phyloP scores from a whole-genome alignment of 2,888 invertebrate genomes.

The Acanthosoma haemorrhoidale region DNA sequence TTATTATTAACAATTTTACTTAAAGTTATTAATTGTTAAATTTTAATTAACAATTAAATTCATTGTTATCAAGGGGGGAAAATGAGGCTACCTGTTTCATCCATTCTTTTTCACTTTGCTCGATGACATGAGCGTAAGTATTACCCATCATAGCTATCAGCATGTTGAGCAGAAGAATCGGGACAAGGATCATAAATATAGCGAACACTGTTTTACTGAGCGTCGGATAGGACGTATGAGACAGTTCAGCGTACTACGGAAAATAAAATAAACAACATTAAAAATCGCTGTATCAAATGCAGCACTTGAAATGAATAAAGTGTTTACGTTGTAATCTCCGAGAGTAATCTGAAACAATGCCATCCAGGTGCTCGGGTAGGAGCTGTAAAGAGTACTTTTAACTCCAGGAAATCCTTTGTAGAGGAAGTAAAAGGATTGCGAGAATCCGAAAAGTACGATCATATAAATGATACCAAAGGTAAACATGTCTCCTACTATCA shows the following conservation, averaged over 20 bases:
- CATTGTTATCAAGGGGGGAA: too few relatives aligned
- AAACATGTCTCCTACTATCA: slow-evolving; percentile 98
- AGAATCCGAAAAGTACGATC: slow-evolving; percentile 91
- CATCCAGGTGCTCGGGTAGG: slow-evolving; percentile 92
- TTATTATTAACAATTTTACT: too few relatives aligned
- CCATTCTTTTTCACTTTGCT: slow-evolving; percentile 98
- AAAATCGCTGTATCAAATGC: not conserved
- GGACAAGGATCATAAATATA: slow-evolving; percentile 96
- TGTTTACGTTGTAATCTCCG: slow-evolving; percentile 91
- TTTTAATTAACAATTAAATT: too few relatives aligned
- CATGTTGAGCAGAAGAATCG: slow-evolving; percentile 92
- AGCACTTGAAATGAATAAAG: not conserved
- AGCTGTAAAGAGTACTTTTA: slow-evolving; percentile 72
- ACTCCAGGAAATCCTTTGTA: slow-evolving; percentile 85
- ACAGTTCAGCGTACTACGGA: slow-evolving; percentile 82
- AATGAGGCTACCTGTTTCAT: slow-evolving; percentile 69
- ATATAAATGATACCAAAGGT: slow-evolving; percentile 96
- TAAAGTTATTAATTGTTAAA: too few relatives aligned
- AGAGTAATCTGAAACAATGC: slow-evolving; percentile 95
- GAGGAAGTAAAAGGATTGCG: slow-evolving; percentile 90
- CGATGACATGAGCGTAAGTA: slow-evolving; percentile 95
- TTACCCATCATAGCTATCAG: slow-evolving; percentile 99
- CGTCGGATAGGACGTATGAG: slow-evolving; percentile 82
- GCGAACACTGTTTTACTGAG: slow-evolving; percentile 94
- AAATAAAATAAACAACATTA: not conserved